phyloP scores from a whole-genome alignment of 1,140 invertebrate genomes.

The Maniola jurtina region DNA sequence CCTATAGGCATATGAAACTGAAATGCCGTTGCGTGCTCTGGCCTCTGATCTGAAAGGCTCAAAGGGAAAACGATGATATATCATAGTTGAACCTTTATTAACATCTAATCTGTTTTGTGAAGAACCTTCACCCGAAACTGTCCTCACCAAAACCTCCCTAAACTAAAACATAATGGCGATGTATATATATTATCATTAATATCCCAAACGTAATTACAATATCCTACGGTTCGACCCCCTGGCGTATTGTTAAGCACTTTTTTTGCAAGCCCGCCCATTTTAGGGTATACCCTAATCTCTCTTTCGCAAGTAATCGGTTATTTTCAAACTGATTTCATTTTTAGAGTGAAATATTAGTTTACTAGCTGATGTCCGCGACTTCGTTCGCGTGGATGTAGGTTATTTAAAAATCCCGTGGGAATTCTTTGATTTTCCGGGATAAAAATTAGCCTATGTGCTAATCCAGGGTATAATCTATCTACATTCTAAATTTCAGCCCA shows the following conservation, averaged over 20 bases:
- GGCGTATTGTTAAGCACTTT: constrained; percentile 4
- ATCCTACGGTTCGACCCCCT: constrained; percentile 3
- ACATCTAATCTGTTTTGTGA: constrained; percentile 5
- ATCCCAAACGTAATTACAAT: constrained; percentile 10
- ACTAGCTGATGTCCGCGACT: too few species aligned
- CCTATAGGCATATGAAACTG: too few species aligned
- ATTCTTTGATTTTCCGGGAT: too few species aligned
- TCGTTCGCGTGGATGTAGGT: too few species aligned
- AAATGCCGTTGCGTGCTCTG: neutral
- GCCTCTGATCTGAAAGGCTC: neutral
- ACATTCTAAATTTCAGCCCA: too few species aligned
- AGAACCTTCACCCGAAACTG: constrained; percentile 13
- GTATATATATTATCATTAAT: constrained; percentile 2
- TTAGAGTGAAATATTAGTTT: too few species aligned
- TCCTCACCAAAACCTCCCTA: constrained; percentile 6
- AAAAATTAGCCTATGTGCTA: too few species aligned
- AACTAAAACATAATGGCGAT: constrained; percentile 8
- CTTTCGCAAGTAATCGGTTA: neutral
- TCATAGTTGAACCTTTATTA: constrained; percentile 9
- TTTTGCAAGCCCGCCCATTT: neutral
- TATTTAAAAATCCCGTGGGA: too few species aligned
- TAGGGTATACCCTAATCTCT: neutral
- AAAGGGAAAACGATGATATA: neutral
- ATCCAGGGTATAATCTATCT: too few species aligned
- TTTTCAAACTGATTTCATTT: neutral